Conservation (phyloP, 1,140 invertebrate genomes). For the Drosophila arawakana region DNA sequence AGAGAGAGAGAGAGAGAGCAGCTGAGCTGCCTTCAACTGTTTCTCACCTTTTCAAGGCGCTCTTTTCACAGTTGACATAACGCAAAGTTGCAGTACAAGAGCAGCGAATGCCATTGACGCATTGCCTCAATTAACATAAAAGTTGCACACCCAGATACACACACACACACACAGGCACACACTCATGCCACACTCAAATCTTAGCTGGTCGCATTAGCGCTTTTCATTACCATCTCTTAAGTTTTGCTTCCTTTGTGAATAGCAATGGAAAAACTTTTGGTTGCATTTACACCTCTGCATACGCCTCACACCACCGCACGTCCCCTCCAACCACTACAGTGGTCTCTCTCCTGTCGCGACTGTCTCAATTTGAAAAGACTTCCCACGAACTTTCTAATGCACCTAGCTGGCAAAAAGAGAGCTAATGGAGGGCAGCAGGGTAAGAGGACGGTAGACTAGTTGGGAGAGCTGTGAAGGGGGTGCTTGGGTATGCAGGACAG, state of each 20-base stretch:
- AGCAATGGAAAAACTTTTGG: conserved; percentile 61
- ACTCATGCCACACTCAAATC: not conserved
- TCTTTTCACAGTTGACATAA: conserved; percentile 74
- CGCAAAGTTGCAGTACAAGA: conserved; percentile 48
- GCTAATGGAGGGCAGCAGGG: conserved; percentile 24
- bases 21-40: conserved; percentile 20
- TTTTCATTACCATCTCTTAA: conserved; percentile 78
- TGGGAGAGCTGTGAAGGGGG: not conserved
- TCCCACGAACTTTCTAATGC: conserved; percentile 83
- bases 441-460: not conserved
- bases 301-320: not conserved
- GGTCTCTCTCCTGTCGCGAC: not conserved
- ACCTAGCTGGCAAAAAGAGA: conserved; percentile 35
- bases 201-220: conserved; percentile 62
- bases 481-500: too few relatives aligned
- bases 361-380: conserved; percentile 63
- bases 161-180: conserved; percentile 3
- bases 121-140: conserved; percentile 81
- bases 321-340: not conserved
- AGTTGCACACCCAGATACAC: conserved; percentile 40
- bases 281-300: conserved; percentile 32
- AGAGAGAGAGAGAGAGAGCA: not conserved
- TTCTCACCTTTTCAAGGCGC: conserved; percentile 57
- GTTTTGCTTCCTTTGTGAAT: conserved; percentile 76
- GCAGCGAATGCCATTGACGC: conserved; percentile 67